Evolutionary conservation across 2,113 vertebrate genomes (phyloP).

Genomic region (Siphamia tubifer): DNA sequence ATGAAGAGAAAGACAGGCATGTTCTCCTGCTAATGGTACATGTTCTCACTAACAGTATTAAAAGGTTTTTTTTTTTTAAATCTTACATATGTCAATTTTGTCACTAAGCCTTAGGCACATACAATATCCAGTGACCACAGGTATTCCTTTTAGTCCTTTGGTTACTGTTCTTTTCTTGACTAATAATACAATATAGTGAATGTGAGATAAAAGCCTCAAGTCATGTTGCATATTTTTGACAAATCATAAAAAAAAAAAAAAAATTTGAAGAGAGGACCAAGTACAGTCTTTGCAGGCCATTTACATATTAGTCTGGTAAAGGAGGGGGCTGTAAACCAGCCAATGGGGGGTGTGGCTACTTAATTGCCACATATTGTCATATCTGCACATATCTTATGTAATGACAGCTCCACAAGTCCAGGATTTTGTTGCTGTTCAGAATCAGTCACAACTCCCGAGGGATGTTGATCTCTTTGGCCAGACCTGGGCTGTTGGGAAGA

Average conservation of each 20-base stretch:
- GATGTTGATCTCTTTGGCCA: not conserved
- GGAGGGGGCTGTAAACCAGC: too few species aligned
- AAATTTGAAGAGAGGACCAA: not conserved
- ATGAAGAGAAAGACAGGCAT: too few species aligned
- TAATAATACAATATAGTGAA: not conserved
- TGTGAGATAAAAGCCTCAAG: not conserved
- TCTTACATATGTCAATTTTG: not conserved
- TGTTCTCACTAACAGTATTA: not conserved
- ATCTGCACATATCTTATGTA: too few species aligned
- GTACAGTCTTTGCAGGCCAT: not conserved
- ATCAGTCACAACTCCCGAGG: conserved; percentile 42
- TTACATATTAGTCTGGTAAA: not conserved
- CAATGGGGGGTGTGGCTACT: too few species aligned
- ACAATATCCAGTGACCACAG: not conserved
- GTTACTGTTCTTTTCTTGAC: not conserved
- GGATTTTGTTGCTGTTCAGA: not conserved
- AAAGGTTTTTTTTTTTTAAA: not conserved
- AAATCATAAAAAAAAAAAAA: not conserved
- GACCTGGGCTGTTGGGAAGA: conserved; percentile 36
- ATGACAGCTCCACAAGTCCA: not conserved
- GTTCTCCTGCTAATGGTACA: not conserved
- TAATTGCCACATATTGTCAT: too few species aligned
- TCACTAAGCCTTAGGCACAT: conserved; percentile 14
- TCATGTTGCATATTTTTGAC: not conserved
- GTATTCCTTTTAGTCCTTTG: not conserved